Evolutionary conservation across 2,888 invertebrate species (phyloP), one percentile per base, ranked within the genome.

Genomic region (Drosophila neonasuta): DNA sequence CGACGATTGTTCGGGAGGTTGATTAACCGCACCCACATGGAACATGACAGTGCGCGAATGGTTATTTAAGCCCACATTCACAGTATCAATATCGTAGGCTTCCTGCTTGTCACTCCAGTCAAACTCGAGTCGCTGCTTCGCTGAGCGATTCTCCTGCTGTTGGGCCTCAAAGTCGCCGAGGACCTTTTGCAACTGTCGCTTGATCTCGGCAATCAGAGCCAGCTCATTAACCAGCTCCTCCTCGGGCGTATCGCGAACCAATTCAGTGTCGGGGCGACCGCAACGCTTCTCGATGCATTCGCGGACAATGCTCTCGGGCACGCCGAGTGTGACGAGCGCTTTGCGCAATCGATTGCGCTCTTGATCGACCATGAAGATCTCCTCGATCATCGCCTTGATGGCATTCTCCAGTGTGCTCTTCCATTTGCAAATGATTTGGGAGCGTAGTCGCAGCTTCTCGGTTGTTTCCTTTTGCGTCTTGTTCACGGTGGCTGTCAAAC

Each of bases 91-190:
- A 75, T 95, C 93, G 83, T 95, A 94, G 0, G 97, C 94, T 88
- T 96, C 94, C 63, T 93, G 93, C 91, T 98, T 98, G 88, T 97
- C 97, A 82, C 97, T 97, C 97, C 97, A 97, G 89, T 97, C 97
- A 86, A 94, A 95, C 91, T 98, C 97, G 64, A 97, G 92, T 45
- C 94, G 93, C 74, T 95, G 94, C 88, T 97, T 97, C 0, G 95
- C 95, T 13, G 95, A 94, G 85, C 95, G 95, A 86, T 96, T 94
- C 78, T 95, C 93, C 30, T 93, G 88, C 87, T 95, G 91, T 90
- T 96, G 96, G 39, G 92, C 92, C 73, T 95, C 94, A 30, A 96
- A 94, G 83, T 94, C 93, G 39, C 93, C 91, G 5, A 95, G 89
- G 0, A 94, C 94, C 71, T 92, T 92, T 36, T 92, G 92, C 11